phyloP scores from a whole-genome alignment of 2,113 vertebrate species.

The Microcebus tavaratra region DNA sequence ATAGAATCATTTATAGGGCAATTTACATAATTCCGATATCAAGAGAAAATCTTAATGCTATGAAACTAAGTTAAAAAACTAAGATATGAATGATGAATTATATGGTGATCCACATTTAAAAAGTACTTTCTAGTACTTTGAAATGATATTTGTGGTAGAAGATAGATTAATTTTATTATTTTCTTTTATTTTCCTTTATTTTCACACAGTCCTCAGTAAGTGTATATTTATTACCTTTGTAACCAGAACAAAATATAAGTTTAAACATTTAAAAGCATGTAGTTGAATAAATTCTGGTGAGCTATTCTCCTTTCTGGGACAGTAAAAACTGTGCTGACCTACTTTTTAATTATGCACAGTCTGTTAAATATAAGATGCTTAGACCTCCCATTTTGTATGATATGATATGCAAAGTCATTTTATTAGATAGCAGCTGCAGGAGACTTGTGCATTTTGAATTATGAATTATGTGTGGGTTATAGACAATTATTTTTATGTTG shows the following conservation, averaged over 20 bases:
- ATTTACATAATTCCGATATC: neutral
- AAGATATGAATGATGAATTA: neutral
- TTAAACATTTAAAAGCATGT: neutral
- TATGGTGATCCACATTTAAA: neutral
- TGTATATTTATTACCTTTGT: neutral
- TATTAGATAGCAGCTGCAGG: neutral
- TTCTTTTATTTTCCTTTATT: neutral
- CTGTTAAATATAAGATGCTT: neutral
- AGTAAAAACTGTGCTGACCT: neutral
- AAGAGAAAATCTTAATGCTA: neutral
- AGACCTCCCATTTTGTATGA: neutral
- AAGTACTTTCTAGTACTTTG: neutral
- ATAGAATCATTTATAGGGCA: neutral
- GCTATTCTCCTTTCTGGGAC: neutral
- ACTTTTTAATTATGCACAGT: neutral
- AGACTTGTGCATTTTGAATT: neutral
- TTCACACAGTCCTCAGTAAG: neutral
- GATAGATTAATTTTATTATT: neutral
- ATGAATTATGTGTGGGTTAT: conserved; percentile 67
- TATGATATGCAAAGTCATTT: conserved; percentile 19
- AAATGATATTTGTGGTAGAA: neutral
- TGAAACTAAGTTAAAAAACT: neutral
- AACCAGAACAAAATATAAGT: neutral
- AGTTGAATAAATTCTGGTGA: neutral
- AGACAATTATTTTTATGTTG: conserved; percentile 50